Evolutionary conservation across 2,113 vertebrate species (phyloP).

Genomic region (Argyrosomus japonicus): DNA sequence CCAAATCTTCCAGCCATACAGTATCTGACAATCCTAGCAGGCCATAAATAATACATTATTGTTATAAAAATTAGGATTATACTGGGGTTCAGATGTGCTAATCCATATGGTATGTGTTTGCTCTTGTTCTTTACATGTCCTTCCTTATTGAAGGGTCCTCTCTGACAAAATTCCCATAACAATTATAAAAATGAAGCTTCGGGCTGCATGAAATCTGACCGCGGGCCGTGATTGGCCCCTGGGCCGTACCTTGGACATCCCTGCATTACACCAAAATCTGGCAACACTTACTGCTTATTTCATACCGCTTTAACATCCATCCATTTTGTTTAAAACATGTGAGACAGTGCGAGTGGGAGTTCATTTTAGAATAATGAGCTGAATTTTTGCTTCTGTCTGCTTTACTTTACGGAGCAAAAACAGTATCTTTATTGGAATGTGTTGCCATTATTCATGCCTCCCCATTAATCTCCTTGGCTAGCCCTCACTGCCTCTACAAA

Average conservation of each 20-base stretch:
- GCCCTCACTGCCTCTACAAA: conserved; percentile 6
- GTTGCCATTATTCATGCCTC: conserved; percentile 3
- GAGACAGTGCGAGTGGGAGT: conserved; percentile 2
- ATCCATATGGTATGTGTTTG: too few relatives aligned
- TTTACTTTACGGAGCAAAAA: conserved; percentile 5
- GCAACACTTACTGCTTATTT: conserved; percentile 1
- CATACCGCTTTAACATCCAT: conserved; percentile 1
- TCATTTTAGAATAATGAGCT: conserved; percentile 32
- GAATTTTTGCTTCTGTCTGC: conserved; percentile 18
- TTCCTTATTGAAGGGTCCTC: too few relatives aligned
- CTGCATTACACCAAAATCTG: conserved; percentile 27
- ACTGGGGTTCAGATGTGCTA: too few relatives aligned
- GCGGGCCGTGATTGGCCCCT: too few relatives aligned
- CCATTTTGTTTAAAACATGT: conserved; percentile 19
- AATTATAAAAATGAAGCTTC: too few relatives aligned
- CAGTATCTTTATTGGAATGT: background rate
- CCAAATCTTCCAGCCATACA: background rate
- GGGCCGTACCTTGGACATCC: too few relatives aligned
- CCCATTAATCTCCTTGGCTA: conserved; percentile 9
- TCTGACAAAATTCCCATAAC: too few relatives aligned
- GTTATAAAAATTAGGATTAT: too few relatives aligned
- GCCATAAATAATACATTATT: too few relatives aligned
- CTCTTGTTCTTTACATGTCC: too few relatives aligned
- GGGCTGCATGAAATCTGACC: too few relatives aligned
- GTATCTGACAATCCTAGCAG: conserved; percentile 7